Evolutionary conservation across 2,888 invertebrate species (phyloP).

Genomic region (Villa cingulata): DNA sequence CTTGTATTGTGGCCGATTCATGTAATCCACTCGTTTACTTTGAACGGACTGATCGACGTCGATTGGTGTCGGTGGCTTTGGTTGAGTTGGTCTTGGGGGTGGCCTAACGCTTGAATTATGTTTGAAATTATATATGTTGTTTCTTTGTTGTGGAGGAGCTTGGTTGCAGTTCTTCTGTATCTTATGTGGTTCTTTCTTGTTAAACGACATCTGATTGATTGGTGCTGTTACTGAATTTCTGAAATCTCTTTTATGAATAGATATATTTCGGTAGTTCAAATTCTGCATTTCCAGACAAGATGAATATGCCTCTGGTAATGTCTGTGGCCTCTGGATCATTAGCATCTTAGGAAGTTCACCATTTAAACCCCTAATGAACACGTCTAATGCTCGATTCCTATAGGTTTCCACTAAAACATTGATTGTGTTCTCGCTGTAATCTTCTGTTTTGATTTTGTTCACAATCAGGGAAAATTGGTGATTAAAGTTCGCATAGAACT

Average conservation of each 20-base stretch:
- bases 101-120: neutral
- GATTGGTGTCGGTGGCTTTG: constrained; percentile 4
- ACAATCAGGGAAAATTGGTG: constrained; percentile 3
- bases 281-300: constrained; percentile 7
- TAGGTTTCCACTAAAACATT: neutral
- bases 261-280: constrained; percentile 1
- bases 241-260: neutral
- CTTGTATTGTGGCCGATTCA: constrained; percentile 1
- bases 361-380: constrained; percentile 9
- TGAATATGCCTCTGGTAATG: constrained; percentile 10
- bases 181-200: neutral
- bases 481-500: constrained; percentile 5
- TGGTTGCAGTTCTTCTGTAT: neutral
- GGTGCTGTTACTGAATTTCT: neutral
- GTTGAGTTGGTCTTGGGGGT: neutral
- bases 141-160: neutral
- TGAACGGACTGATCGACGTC: constrained; percentile 6
- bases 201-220: neutral
- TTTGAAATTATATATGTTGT: neutral
- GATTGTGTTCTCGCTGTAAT: constrained; percentile 1
- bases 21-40: constrained; percentile 5
- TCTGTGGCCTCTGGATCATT: constrained; percentile 8
- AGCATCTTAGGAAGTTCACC: constrained; percentile 8
- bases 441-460: constrained; percentile 7
- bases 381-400: constrained; percentile 7